A percentile compares a stretch with the other conserved stretches of the same genome.
These are phyloP conservation scores for Ruditapes philippinarum DNA, from an alignment of 1,140 invertebrate species.

Conservation along the genomic window DNA sequence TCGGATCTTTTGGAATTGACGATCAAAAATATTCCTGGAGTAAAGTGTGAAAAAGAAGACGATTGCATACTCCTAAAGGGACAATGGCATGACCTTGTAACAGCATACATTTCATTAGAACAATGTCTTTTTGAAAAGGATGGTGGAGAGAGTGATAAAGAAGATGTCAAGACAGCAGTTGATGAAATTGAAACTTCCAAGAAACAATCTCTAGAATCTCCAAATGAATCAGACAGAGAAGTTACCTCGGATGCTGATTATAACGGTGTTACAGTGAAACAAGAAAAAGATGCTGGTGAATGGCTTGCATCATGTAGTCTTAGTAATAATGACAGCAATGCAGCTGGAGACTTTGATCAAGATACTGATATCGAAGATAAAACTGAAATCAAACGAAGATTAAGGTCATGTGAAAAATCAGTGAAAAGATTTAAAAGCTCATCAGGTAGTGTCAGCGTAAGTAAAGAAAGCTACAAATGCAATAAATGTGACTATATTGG, in stretches of 20 bases:
- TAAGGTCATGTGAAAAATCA: background rate
- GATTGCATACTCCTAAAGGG: constrained; percentile 12
- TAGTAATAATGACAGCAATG: background rate
- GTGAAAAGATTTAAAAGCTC: background rate
- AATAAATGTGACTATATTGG: constrained; percentile 44
- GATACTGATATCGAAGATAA: background rate
- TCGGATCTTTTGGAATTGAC: background rate
- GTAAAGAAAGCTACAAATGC: background rate
- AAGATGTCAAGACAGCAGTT: constrained; percentile 7
- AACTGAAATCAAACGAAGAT: constrained; percentile 3
- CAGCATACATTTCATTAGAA: constrained; percentile 30
- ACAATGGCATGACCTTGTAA: constrained; percentile 47
- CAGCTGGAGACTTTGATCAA: background rate
- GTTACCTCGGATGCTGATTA: constrained; percentile 30
- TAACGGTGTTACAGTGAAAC: constrained; percentile 31
- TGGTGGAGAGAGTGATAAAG: constrained; percentile 20
- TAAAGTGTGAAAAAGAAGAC: constrained; percentile 1
- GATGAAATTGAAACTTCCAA: constrained; percentile 5
- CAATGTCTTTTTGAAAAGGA: constrained; percentile 44
- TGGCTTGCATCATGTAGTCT: background rate
- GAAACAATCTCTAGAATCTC: background rate
- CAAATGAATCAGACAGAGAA: background rate
- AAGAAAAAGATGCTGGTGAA: constrained; percentile 13
- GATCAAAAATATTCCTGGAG: constrained; percentile 6
- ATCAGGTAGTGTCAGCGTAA: background rate